phyloP scores from a whole-genome alignment of 2,797 vertebrate genomes.

The Trematomus bernacchii region DNA sequence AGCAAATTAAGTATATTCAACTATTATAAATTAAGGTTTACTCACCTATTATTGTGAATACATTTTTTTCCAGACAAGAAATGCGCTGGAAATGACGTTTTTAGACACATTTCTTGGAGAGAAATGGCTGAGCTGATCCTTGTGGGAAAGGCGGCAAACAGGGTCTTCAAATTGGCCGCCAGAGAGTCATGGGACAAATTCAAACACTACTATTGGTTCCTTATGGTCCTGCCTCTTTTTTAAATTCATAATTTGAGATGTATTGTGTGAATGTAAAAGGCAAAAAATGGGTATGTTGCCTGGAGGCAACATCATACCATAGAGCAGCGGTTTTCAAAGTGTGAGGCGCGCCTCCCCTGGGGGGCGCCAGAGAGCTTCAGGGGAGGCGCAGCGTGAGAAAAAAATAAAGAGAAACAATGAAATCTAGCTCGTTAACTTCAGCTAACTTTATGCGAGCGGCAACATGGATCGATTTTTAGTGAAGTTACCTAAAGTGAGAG shows the following conservation, averaged over 20 bases:
- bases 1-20: not conserved
- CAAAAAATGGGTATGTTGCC: not conserved
- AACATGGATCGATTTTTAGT: too few species aligned
- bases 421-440: too few species aligned
- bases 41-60: not conserved
- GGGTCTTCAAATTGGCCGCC: not conserved
- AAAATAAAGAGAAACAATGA: too few species aligned
- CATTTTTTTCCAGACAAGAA: not conserved
- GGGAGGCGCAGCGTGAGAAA: too few species aligned
- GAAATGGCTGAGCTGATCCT: not conserved
- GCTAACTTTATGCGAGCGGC: too few species aligned
- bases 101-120: not conserved
- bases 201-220: not conserved
- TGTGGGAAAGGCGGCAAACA: not conserved
- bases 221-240: not conserved
- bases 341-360: too few species aligned
- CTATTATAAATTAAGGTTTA: not conserved
- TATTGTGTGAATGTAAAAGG: not conserved
- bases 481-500: too few species aligned
- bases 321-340: too few species aligned
- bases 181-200: not conserved
- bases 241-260: not conserved
- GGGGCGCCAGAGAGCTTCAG: too few species aligned
- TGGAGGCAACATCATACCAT: too few species aligned
- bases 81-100: not conserved